These are phyloP conservation scores for Ectemnius cavifrons DNA, from an alignment of 2,888 invertebrate genomes.

Conservation along the genomic window DNA sequence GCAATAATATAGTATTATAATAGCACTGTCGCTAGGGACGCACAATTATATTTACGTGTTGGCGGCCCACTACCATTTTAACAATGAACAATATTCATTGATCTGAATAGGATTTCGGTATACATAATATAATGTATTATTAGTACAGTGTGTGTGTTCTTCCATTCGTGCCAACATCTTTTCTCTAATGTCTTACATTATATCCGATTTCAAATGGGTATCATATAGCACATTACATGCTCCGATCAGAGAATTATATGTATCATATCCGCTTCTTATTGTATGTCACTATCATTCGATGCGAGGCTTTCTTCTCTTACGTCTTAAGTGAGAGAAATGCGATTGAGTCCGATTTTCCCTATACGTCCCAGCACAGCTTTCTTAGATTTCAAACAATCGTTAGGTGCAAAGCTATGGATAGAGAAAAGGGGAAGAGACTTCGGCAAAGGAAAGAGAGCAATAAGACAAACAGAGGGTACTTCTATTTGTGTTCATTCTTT, in stretches of 20 bases:
- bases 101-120: constrained; percentile 59
- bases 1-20: constrained; percentile 71
- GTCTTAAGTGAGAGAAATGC: no score
- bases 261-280: neutral
- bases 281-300: no score
- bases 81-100: constrained; percentile 63
- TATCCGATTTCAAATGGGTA: neutral
- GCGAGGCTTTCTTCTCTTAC: no score
- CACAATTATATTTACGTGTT: constrained; percentile 60
- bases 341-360: no score
- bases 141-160: constrained; percentile 46
- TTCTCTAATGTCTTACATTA: constrained; percentile 31
- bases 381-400: neutral
- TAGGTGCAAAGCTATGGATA: no score
- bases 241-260: constrained; percentile 6
- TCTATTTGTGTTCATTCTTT: constrained; percentile 1
- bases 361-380: neutral
- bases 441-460: no score
- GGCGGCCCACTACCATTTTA: constrained; percentile 64
- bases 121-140: constrained; percentile 56
- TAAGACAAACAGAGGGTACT: neutral
- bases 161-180: constrained; percentile 41
- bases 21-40: constrained; percentile 66
- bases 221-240: neutral
- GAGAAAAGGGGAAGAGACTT: no score